Conservation (phyloP, 35 echinoderm and acorn worm species). For the Anneissia japonica region DNA sequence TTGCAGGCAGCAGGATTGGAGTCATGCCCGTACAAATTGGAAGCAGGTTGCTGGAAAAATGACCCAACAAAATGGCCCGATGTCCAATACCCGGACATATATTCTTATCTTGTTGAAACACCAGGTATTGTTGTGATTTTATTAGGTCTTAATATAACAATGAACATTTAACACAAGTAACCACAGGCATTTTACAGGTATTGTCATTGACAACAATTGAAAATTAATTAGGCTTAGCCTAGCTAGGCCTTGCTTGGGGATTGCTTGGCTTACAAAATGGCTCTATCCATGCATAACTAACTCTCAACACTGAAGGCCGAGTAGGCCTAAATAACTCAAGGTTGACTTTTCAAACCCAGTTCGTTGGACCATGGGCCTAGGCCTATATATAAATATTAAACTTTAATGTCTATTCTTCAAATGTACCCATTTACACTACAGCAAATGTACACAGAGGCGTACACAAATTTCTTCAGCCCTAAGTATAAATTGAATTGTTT, state of each 20-base stretch:
- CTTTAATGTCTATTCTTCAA: neutral
- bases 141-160: neutral
- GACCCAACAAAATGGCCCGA: neutral
- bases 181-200: neutral
- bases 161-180: neutral
- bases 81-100: slow-evolving; percentile 2
- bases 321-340: neutral
- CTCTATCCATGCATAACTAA: neutral
- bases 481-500: neutral
- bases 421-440: neutral
- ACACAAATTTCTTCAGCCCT: too few relatives aligned
- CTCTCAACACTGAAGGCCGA: neutral
- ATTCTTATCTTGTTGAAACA: neutral
- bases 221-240: neutral
- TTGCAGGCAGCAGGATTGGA: neutral
- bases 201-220: neutral
- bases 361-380: too few relatives aligned
- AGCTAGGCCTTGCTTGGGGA: neutral
- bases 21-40: neutral
- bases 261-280: neutral
- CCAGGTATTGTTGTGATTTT: neutral
- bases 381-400: neutral
- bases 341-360: neutral
- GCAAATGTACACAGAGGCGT: too few relatives aligned
- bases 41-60: neutral